Base-by-base conservation (phyloP, 2,797 vertebrate genomes). In the Parauchenoglanis ngamensis region DNA sequence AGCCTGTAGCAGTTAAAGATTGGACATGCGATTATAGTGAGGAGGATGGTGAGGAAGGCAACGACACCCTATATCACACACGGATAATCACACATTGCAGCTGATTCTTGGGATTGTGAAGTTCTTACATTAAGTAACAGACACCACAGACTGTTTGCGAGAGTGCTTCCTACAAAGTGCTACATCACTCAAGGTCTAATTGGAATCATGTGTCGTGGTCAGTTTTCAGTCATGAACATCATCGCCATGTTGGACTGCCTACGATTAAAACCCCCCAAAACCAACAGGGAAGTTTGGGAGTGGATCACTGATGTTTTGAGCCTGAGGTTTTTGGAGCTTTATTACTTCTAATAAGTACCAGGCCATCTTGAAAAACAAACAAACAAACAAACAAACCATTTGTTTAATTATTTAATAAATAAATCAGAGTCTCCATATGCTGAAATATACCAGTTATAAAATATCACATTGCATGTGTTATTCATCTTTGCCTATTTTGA, bases 1-100 rank as follows among this genome's bases (percentile, higher is more conserved):
- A 35, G 76, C 76, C 76, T 78, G 52, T 31, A 57, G 76, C 76
- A 31, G 49, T 78, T 78, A 57, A 21, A 78, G 52, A 78, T 19
- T 19, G n/a, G 3, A 21, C 52, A 21, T 78, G 46, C n/a, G 46
- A 76, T 76, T 49, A 52, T 13, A 52, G 5, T 76, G n/a, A 78
- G 28, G 52, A 78, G 28, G 75, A 35, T 35, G 52, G 59, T 59
- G 61, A 85, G 73, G 75, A 77, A 56, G 52, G 76, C 17, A 78
- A 31, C 19, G 28, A 23, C 15, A 7, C 15, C n/a, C 7, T 54
- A 54, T 4, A 13, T 28, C n/a, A 52, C 75, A 54, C 49, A 28
- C 49, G 28, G n/a, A 75, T 49, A 7, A 75, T 75, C 5, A 4
- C 72, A 52, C 21, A 25, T 21, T 0, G 8, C 19, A 21, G 44